Evolutionary conservation across 2,888 invertebrate genomes (phyloP).

Genomic region (Silvanus unidentatus): DNA sequence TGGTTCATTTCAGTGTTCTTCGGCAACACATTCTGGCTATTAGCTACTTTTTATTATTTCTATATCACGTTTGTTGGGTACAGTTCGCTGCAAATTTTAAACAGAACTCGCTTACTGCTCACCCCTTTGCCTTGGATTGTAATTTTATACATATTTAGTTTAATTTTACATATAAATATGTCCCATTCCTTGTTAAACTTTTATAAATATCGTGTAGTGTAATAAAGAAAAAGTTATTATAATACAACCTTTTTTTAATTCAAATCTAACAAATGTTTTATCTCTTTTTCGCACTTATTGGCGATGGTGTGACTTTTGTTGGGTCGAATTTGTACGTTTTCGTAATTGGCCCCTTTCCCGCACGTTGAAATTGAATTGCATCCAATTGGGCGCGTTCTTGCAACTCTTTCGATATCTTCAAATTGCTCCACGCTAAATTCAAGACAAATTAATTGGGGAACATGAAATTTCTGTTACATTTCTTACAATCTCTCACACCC

Average conservation of each 20-base stretch:
- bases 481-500: conserved; percentile 73
- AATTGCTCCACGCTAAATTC: conserved; percentile 74
- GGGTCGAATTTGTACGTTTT: conserved; percentile 88
- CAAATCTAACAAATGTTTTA: conserved; percentile 24
- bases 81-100: conserved; percentile 80
- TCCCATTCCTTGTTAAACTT: conserved; percentile 72
- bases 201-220: conserved; percentile 66
- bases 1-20: conserved; percentile 41
- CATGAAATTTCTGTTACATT: conserved; percentile 5
- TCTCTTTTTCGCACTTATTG: conserved; percentile 54
- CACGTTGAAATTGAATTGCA: conserved; percentile 71
- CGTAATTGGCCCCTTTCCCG: conserved; percentile 78
- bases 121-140: conserved; percentile 74
- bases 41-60: conserved; percentile 82
- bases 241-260: conserved; percentile 6
- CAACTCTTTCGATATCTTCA: conserved; percentile 71
- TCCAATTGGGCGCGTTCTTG: conserved; percentile 72
- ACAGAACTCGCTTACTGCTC: conserved; percentile 75
- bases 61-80: conserved; percentile 97
- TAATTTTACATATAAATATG: conserved; percentile 76
- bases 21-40: conserved; percentile 88
- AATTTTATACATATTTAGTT: conserved; percentile 67
- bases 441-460: conserved; percentile 7
- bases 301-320: conserved; percentile 50
- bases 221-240: conserved; percentile 3